Evolutionary conservation across 2,797 vertebrate genomes (phyloP).

Genomic region (Diplodus puntazzo): DNA sequence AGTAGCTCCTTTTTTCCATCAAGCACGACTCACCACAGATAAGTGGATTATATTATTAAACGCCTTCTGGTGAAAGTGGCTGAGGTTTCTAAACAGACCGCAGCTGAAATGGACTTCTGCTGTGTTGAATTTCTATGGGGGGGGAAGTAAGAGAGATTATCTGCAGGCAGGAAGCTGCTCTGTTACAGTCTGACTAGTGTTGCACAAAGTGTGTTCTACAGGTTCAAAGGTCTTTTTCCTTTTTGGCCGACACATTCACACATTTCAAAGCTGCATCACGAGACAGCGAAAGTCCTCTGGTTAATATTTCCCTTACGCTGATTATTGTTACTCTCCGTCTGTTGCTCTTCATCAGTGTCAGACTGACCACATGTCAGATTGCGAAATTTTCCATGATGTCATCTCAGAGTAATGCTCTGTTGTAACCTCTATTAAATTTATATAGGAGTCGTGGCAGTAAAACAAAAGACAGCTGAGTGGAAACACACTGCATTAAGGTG

Average conservation of each 20-base stretch:
- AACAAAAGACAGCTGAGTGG: conserved; percentile 1
- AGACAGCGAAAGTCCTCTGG: neutral
- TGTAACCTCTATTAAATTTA: neutral
- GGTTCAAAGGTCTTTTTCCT: neutral
- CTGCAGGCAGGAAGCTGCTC: conserved; percentile 5
- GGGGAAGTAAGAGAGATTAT: conserved; percentile 3
- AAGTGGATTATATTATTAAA: conserved; percentile 16
- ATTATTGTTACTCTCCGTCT: neutral
- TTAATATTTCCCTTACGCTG: neutral
- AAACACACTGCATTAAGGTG: neutral
- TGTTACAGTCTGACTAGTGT: neutral
- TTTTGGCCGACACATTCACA: neutral
- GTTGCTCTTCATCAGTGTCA: too few relatives aligned
- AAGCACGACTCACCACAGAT: conserved; percentile 2
- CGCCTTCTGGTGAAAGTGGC: neutral
- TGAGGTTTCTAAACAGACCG: conserved; percentile 21
- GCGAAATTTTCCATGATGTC: neutral
- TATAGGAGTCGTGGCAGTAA: neutral
- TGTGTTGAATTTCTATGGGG: conserved; percentile 3
- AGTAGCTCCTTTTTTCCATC: neutral
- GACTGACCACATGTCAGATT: neutral
- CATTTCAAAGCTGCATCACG: neutral
- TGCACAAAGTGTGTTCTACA: neutral
- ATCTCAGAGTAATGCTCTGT: neutral
- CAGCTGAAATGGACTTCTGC: neutral